Percentiles rank a stretch among this genome's conserved stretches.
These are phyloP conservation scores for Nomada lathburiana DNA, from an alignment of 2,888 invertebrate species.

Conservation along the genomic window DNA sequence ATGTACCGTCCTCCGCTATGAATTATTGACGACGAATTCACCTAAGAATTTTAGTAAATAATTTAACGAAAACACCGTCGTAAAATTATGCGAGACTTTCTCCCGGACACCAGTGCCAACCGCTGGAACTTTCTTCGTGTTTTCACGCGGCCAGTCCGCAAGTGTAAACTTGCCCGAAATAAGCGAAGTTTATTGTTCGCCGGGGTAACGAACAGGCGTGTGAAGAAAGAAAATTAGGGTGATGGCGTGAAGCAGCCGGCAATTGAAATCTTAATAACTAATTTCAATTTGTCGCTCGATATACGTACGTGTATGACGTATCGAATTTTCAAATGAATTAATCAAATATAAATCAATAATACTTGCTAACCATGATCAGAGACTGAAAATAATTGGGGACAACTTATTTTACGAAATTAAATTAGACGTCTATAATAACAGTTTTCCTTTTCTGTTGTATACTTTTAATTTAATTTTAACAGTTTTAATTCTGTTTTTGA, in stretches of 20 bases:
- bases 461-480: too few species aligned
- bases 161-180: constrained; percentile 34
- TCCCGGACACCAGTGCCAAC: not conserved
- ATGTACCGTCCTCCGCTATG: constrained; percentile 29
- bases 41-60: constrained; percentile 51
- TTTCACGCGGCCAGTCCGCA: constrained; percentile 8
- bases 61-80: constrained; percentile 44
- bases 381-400: too few species aligned
- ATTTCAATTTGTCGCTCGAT: not conserved
- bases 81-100: constrained; percentile 43
- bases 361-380: too few species aligned
- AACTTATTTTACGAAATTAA: too few species aligned
- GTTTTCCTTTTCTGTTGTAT: too few species aligned
- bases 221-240: constrained; percentile 6
- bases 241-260: not conserved
- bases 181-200: constrained; percentile 29
- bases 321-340: too few species aligned
- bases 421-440: too few species aligned
- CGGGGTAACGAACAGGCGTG: constrained; percentile 14
- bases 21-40: constrained; percentile 60
- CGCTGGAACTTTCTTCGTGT: constrained; percentile 33
- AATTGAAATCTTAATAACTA: constrained; percentile 6
- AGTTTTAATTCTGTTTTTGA: too few species aligned
- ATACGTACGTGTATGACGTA: not conserved
- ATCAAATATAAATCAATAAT: too few species aligned